Conservation (phyloP, 2,113 vertebrate genomes). For the Poecilia latipinna region DNA sequence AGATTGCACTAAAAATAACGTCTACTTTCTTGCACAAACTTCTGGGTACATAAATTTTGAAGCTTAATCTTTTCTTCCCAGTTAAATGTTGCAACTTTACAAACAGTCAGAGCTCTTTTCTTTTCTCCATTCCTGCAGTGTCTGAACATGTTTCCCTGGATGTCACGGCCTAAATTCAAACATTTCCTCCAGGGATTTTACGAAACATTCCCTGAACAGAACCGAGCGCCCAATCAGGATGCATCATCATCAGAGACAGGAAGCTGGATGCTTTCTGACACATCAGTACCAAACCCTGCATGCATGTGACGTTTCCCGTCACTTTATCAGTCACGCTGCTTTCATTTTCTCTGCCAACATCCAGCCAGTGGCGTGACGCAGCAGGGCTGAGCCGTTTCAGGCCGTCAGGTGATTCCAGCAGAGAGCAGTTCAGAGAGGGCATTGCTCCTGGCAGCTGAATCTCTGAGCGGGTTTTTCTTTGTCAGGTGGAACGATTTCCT, state of each 20-base stretch:
- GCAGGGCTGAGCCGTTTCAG: background rate
- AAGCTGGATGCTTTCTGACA: constrained; percentile 17
- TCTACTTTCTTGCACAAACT: background rate
- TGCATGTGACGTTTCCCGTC: background rate
- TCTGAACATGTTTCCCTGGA: background rate
- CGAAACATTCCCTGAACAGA: background rate
- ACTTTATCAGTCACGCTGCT: background rate
- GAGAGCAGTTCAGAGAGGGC: background rate
- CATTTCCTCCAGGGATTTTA: background rate
- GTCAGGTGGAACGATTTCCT: background rate
- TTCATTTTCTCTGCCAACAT: constrained; percentile 3
- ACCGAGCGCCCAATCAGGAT: background rate
- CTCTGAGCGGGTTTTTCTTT: background rate
- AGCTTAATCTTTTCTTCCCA: background rate
- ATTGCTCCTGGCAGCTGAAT: background rate
- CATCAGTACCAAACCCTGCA: background rate
- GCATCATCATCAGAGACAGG: constrained; percentile 4
- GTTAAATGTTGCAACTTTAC: background rate
- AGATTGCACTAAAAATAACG: background rate
- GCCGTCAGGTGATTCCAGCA: background rate
- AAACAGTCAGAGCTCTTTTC: background rate
- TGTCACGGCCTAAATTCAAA: background rate
- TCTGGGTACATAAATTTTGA: background rate
- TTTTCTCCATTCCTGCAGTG: background rate
- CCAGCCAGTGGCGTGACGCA: constrained; percentile 6